phyloP scores from a whole-genome alignment of 2,797 vertebrate genomes.

The Lates japonicus region DNA sequence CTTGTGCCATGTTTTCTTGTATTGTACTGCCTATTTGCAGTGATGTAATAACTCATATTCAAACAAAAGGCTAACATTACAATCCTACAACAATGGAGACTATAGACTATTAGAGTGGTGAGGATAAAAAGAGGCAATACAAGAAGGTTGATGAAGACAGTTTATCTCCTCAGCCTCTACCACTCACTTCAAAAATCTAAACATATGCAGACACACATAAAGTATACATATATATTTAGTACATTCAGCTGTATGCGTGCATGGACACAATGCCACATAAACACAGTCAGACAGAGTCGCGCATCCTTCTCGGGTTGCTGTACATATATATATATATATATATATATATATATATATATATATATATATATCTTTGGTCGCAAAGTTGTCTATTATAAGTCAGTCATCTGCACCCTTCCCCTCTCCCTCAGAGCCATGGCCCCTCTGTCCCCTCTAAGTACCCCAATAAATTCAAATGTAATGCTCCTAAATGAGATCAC shows the following conservation, averaged over 20 bases:
- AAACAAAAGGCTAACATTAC: conserved; percentile 19
- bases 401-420: conserved; percentile 75
- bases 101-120: neutral
- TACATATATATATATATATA: neutral
- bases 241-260: neutral
- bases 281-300: neutral
- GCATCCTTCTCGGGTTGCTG: conserved; percentile 29
- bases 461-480: conserved; percentile 89
- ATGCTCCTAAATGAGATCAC: conserved; percentile 89
- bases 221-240: too few species aligned
- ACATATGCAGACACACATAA: neutral
- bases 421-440: conserved; percentile 83
- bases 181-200: conserved; percentile 2
- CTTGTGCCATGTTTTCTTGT: conserved; percentile 11
- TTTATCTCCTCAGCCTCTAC: conserved; percentile 24
- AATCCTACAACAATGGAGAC: conserved; percentile 3
- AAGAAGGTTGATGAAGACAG: neutral
- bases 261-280: conserved; percentile 4
- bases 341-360: conserved; percentile 15
- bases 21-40: conserved; percentile 8
- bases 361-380: conserved; percentile 30
- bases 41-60: conserved; percentile 15
- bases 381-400: conserved; percentile 72
- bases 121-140: conserved; percentile 26
- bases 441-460: conserved; percentile 86